Percentiles rank a stretch among this genome's conserved stretches.
Conservation (phyloP, 2,113 vertebrate genomes). For the Haplochromis vanheusdeni region DNA sequence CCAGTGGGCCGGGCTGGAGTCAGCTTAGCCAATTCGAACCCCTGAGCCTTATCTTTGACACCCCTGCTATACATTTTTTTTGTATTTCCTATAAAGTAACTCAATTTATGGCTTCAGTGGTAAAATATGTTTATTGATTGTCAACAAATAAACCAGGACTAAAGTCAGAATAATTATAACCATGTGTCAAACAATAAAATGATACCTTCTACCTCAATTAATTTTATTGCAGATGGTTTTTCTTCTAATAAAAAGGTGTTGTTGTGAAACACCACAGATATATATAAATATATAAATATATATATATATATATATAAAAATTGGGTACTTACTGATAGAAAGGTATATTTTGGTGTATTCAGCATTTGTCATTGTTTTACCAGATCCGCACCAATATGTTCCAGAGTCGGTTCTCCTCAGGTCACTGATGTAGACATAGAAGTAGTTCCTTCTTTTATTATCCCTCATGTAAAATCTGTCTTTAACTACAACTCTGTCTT, state of each 20-base stretch:
- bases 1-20: not conserved
- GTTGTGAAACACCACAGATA: not conserved
- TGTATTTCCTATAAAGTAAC: not conserved
- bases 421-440: slow-evolving; percentile 6
- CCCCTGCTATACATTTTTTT: not conserved
- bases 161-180: not conserved
- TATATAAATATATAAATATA: too few relatives aligned
- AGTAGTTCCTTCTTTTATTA: not conserved
- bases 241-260: not conserved
- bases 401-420: slow-evolving; percentile 25
- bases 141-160: not conserved
- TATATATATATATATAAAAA: not conserved
- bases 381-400: slow-evolving; percentile 37
- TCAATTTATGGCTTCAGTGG: not conserved
- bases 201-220: not conserved
- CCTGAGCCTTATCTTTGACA: not conserved
- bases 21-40: not conserved
- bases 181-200: not conserved
- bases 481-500: fast-evolving
- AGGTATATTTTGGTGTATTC: not conserved
- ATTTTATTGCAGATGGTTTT: not conserved
- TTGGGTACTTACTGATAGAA: not conserved
- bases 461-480: slow-evolving; percentile 9
- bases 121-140: not conserved
- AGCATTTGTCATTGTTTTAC: not conserved